These are phyloP conservation scores for Sesia bembeciformis DNA, from an alignment of 2,888 invertebrate genomes.

Conservation along the genomic window DNA sequence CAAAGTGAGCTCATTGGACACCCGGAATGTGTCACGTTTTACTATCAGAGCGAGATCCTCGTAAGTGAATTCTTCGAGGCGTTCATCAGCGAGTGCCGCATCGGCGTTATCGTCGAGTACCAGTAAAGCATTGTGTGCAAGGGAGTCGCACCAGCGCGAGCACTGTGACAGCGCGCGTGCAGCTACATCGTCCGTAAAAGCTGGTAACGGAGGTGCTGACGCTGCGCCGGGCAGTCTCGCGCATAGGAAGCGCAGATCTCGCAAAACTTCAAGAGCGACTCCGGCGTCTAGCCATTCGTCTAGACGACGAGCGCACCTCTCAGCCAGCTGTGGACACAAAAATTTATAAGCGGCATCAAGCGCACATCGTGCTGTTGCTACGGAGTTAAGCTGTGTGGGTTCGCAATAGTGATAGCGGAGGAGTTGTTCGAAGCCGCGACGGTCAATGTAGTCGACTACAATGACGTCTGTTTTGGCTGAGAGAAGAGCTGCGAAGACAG, in stretches of 20 bases:
- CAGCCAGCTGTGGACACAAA: constrained; percentile 79
- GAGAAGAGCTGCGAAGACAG: constrained; percentile 77
- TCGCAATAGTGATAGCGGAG: constrained; percentile 79
- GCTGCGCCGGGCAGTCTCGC: constrained; percentile 59
- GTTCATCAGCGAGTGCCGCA: constrained; percentile 48
- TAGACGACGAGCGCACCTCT: constrained; percentile 79
- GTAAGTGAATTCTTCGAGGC: constrained; percentile 74
- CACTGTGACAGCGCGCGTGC: constrained; percentile 57
- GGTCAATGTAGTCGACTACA: constrained; percentile 76
- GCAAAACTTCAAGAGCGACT: constrained; percentile 79
- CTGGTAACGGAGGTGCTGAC: constrained; percentile 64
- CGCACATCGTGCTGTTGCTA: constrained; percentile 79
- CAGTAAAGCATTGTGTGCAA: constrained; percentile 79
- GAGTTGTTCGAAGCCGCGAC: constrained; percentile 79
- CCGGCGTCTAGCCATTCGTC: constrained; percentile 76
- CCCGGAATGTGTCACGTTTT: constrained; percentile 78
- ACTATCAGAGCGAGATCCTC: constrained; percentile 79
- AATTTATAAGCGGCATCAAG: constrained; percentile 84
- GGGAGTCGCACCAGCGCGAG: constrained; percentile 72
- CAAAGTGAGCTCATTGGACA: constrained; percentile 76
- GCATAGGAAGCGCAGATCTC: constrained; percentile 68
- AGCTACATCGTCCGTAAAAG: constrained; percentile 47
- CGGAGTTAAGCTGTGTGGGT: constrained; percentile 75
- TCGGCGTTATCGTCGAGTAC: constrained; percentile 62
- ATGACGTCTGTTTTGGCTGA: constrained; percentile 55